Percentiles rank a stretch among this genome's conserved stretches.
phyloP scores from a whole-genome alignment of 2,113 vertebrate genomes.

The Neolamprologus fasciatus region DNA sequence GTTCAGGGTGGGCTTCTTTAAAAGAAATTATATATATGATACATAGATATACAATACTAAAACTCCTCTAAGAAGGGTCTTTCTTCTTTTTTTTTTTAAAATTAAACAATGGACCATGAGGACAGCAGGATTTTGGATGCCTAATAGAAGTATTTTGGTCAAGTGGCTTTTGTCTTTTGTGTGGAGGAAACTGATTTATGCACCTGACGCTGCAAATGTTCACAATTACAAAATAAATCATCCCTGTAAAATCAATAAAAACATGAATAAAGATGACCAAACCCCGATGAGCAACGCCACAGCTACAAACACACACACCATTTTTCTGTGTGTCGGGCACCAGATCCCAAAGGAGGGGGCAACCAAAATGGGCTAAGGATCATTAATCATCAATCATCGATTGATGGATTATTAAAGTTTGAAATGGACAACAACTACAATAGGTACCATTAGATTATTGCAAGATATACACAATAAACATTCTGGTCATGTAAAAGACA shows the following conservation, averaged over 20 bases:
- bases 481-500: background rate
- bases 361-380: background rate
- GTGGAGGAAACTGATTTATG: background rate
- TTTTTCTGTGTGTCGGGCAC: background rate
- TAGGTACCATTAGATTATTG: background rate
- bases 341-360: background rate
- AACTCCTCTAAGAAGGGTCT: background rate
- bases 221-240: constrained; percentile 32
- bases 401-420: background rate
- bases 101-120: background rate
- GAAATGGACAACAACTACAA: background rate
- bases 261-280: constrained; percentile 43
- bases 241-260: constrained; percentile 18
- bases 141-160: background rate
- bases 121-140: background rate
- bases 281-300: background rate
- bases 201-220: constrained; percentile 19
- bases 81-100: too few relatives aligned
- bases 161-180: background rate
- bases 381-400: background rate
- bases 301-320: background rate
- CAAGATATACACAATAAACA: background rate
- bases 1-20: background rate
- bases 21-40: background rate
- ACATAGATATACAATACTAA: background rate